phyloP scores from a whole-genome alignment of 2,113 vertebrate genomes.

The Sphaerodactylus townsendi region DNA sequence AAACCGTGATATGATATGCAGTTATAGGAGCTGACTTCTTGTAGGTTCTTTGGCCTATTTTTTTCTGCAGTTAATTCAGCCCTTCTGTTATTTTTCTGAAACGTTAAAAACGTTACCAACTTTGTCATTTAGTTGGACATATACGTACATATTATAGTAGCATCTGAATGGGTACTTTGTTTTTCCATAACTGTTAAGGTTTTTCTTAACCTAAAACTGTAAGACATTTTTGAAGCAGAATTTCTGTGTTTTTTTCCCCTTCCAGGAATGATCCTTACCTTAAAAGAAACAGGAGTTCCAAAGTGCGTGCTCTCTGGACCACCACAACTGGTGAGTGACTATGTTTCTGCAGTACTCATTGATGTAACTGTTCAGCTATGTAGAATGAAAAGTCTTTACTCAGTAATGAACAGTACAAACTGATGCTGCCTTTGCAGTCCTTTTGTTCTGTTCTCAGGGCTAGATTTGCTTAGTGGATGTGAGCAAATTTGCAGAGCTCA shows the following conservation, averaged over 20 bases:
- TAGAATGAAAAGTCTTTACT: not conserved
- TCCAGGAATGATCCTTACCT: slow-evolving; percentile 86
- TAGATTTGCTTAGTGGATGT: not conserved
- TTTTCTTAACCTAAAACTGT: not conserved
- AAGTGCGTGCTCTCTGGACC: slow-evolving; percentile 87
- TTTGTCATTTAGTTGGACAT: not conserved
- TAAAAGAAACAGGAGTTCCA: slow-evolving; percentile 85
- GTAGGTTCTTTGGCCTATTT: too few relatives aligned
- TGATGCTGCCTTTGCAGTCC: not conserved
- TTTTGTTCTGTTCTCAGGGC: not conserved
- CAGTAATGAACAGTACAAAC: not conserved
- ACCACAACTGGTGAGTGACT: slow-evolving; percentile 84
- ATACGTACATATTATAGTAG: not conserved
- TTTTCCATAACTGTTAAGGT: not conserved
- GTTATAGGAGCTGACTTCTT: too few relatives aligned
- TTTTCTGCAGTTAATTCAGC: too few relatives aligned
- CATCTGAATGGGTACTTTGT: not conserved
- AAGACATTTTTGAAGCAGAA: not conserved
- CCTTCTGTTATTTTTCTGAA: not conserved
- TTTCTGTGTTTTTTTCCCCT: not conserved
- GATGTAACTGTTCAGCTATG: too few relatives aligned
- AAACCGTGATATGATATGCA: too few relatives aligned
- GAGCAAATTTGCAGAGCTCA: not conserved
- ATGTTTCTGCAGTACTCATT: not conserved
- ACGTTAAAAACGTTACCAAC: too few relatives aligned